Conservation (phyloP, 2,888 invertebrate species). For the Lycophotia porphyrea region DNA sequence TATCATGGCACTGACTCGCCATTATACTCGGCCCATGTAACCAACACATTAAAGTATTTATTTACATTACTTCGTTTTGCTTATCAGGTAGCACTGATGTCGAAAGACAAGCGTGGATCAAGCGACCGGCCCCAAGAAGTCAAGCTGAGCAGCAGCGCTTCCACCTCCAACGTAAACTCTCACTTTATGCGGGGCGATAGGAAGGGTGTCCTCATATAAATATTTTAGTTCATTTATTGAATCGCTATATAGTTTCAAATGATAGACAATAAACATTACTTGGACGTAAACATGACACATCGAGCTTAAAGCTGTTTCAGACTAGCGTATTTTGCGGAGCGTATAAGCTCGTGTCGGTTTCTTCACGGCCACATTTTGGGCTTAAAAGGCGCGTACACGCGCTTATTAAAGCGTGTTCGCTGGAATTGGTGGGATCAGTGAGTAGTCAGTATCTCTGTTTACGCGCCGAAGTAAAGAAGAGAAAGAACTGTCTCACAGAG, state of each 20-base stretch:
- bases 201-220: conserved; percentile 86
- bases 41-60: neutral
- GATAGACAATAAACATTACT: conserved; percentile 15
- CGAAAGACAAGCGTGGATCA: conserved; percentile 80
- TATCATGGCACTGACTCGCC: neutral
- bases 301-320: neutral
- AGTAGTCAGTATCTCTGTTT: neutral
- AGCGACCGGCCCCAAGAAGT: conserved; percentile 70
- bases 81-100: conserved; percentile 82
- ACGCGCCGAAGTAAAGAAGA: neutral
- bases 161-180: conserved; percentile 61
- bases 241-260: conserved; percentile 2
- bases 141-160: conserved; percentile 68
- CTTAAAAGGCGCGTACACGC: neutral
- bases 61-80: neutral
- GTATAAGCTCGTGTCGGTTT: neutral
- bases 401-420: neutral
- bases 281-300: neutral
- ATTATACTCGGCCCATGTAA: neutral
- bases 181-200: conserved; percentile 79
- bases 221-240: conserved; percentile 2
- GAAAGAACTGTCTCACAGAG: neutral
- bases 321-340: neutral
- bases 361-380: neutral
- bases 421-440: neutral